Conservation (phyloP, 2,797 vertebrate species). For the Silurus aristotelis region DNA sequence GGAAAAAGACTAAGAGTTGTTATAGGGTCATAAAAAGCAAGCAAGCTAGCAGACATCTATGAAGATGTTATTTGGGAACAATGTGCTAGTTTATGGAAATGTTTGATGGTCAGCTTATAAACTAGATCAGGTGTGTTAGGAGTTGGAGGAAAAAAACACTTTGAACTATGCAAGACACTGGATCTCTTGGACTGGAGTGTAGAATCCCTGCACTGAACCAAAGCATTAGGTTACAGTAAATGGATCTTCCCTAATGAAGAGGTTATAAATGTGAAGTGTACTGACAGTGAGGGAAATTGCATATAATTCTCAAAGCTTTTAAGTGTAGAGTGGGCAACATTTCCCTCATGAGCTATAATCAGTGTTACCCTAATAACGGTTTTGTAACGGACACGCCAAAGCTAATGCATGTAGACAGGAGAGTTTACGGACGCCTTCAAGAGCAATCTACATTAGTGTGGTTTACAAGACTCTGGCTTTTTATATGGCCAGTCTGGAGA, state of each 20-base stretch:
- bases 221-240: neutral
- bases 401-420: neutral
- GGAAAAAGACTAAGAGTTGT: neutral
- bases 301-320: constrained; percentile 16
- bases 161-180: neutral
- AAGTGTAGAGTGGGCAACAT: constrained; percentile 8
- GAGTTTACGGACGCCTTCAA: constrained; percentile 6
- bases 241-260: constrained; percentile 3
- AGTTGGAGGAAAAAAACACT: neutral
- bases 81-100: neutral
- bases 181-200: neutral
- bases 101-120: neutral
- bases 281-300: neutral
- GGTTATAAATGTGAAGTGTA: neutral
- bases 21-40: neutral
- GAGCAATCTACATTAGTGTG: constrained; percentile 30
- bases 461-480: constrained; percentile 36
- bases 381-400: neutral
- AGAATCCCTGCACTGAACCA: neutral
- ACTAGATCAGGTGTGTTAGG: neutral
- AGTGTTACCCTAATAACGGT: neutral
- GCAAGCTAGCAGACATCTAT: neutral
- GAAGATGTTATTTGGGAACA: too few relatives aligned
- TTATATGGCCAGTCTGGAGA: constrained; percentile 48
- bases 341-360: constrained; percentile 17